Percentiles rank a stretch among this genome's conserved stretches.
Conservation (phyloP, 1,140 invertebrate genomes). For the Drosophila arizonae region DNA sequence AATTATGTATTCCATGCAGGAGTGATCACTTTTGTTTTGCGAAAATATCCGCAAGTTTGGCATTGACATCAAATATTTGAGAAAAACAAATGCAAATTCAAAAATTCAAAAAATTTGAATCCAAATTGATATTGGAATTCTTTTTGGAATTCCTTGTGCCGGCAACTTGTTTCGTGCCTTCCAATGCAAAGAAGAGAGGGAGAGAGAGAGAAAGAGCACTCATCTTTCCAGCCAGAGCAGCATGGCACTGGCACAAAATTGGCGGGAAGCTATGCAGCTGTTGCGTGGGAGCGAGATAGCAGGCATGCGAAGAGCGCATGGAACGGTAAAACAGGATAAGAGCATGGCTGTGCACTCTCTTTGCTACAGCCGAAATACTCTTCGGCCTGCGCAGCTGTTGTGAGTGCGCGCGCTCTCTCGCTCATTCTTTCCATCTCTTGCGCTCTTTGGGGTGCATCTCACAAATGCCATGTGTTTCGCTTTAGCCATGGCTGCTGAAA, state of each 20-base stretch:
- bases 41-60: constrained; percentile 30
- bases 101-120: constrained; percentile 30
- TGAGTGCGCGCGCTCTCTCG: background rate
- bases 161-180: constrained; percentile 39
- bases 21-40: constrained; percentile 26
- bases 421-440: constrained; percentile 4
- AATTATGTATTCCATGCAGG: constrained; percentile 36
- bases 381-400: constrained; percentile 31
- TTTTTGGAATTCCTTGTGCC: constrained; percentile 17
- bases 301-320: constrained; percentile 34
- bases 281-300: constrained; percentile 45
- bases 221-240: constrained; percentile 50
- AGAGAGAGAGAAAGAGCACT: constrained; percentile 4
- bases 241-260: constrained; percentile 35
- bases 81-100: constrained; percentile 33
- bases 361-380: background rate
- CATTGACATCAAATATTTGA: constrained; percentile 51
- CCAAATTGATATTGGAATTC: constrained; percentile 22
- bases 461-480: constrained; percentile 41
- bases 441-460: constrained; percentile 22
- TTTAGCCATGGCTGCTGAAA: constrained; percentile 27
- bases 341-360: constrained; percentile 20
- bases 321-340: constrained; percentile 52
- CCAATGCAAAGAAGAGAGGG: constrained; percentile 16
- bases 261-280: constrained; percentile 62